Evolutionary conservation across 2,888 invertebrate genomes (phyloP), one percentile per base, ranked within the genome.

Genomic region (Molanna angustata): DNA sequence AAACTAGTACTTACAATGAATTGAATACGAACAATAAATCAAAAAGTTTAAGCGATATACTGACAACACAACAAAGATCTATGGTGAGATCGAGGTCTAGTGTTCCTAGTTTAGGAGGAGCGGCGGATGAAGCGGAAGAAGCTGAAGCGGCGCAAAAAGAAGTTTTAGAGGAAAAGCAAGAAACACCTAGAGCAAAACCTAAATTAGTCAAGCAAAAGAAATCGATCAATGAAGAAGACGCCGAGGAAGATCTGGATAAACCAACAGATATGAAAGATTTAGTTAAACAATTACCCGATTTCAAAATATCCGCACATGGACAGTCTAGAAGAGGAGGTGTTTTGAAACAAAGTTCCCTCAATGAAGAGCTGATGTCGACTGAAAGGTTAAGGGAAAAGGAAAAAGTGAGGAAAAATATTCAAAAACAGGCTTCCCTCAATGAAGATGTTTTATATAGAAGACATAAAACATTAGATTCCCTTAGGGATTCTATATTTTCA

Each of bases 301-400:
- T 83, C 62, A 83, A 79, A 71, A 71, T 79, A 54, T 76, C 76
- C 50, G 70, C 77, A 1, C 71, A 72, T 33, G 71, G 70, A 52
- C 59, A 70, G 60, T 71, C 73, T 40, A 71, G 74, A 11, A 76
- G 80, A 61, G 82, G 80, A 31, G 82, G 80, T 20, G 84, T 87
- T 4, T 76, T 84, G 58, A 90, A 94, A 65, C 93, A 94, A 68
- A 86, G 89, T 59, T 93, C 93, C 1, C 78, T 94, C 56, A 93
- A 93, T 65, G 93, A 93, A 67, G 93, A 93, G 67, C 73, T 92
- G 11, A 90, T 93, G 86, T 91, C 90, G 2, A 85, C 85, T n/a
- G 92, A 91, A 63, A 75, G 93, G 49, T 70, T 92, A 63, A 74
- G 86, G 56, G 93, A 93, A 67, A 92, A 91, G 64, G 91, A 92